Base-by-base conservation (phyloP, 1,140 invertebrate species). In the Drosophila parvula region DNA sequence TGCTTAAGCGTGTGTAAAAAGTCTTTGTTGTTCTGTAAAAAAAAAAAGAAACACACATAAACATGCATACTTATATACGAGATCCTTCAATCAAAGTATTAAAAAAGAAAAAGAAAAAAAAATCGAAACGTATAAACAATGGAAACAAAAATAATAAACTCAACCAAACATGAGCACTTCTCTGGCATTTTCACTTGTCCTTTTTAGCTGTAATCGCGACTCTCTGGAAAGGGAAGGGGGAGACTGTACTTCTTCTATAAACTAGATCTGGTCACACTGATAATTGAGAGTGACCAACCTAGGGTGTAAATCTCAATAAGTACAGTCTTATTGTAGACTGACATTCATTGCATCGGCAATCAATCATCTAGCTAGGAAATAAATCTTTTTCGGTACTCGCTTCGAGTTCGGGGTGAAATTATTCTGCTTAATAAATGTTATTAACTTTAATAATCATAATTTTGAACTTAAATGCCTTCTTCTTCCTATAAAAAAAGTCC, bases 11-110 rank as follows among this genome's bases (percentile, higher is more conserved):
- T 74, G 70, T 74, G 69, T 74, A 62, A 47, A 74, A 74, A 61
- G 47, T 62, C 34, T 55, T 71, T 74, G 57, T 74, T 74, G 47
- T 74, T 62, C 28, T 53, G 58, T 62, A 36, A 45, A 48, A 44
- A 56, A 44, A 22, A n/a, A n/a, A n/a, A n/a, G n/a, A n/a, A n/a
- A n/a, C n/a, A n/a, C n/a, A 47, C 30, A 73, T 51, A 76, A 67
- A 74, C 71, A 71, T 79, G 57, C 64, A 79, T 75, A 80, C 59
- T 64, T 80, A 80, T 75, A 84, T 91, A 69, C 74, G 67, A 75
- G 76, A 78, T 90, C 89, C 80, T 81, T 89, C 83, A 90, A 86
- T 90, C 73, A 91, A 90, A 90, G 89, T 90, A 90, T 90, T 90
- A 90, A 70, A 73, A 60, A 75, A 74, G 44, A 71, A 34, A 7